Percentiles rank a stretch among this genome's conserved stretches.
These are phyloP conservation scores for Leuciscus waleckii DNA, from an alignment of 2,797 vertebrate genomes.

Conservation along the genomic window DNA sequence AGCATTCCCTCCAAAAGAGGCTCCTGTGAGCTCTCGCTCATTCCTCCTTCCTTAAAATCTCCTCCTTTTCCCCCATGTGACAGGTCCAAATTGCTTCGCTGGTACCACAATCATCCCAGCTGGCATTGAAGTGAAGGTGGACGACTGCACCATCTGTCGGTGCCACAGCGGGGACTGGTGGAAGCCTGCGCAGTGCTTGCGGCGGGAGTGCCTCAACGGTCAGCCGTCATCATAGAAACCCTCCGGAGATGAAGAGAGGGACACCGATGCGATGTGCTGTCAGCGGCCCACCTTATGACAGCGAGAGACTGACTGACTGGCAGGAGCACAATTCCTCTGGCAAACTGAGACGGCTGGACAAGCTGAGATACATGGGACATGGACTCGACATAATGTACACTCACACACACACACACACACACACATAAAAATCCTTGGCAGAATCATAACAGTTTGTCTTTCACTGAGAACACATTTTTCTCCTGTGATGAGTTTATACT, in stretches of 20 bases:
- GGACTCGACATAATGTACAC: conserved; percentile 22
- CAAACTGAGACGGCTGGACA: conserved; percentile 66
- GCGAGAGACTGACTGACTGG: conserved; percentile 74
- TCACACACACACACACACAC: conserved; percentile 5
- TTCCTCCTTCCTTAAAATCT: conserved; percentile 6
- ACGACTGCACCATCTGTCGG: conserved; percentile 99
- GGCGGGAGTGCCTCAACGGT: conserved; percentile 97
- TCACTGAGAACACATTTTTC: conserved; percentile 61
- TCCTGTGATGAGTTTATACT: conserved; percentile 72
- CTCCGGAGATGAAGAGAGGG: conserved; percentile 50
- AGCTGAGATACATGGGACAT: conserved; percentile 57
- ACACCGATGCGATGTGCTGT: conserved; percentile 59
- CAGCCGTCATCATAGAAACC: conserved; percentile 87
- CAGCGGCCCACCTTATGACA: conserved; percentile 70
- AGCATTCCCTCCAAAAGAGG: conserved; percentile 64
- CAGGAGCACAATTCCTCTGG: conserved; percentile 81
- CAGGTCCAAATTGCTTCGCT: conserved; percentile 99
- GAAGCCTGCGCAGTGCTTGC: conserved; percentile 98
- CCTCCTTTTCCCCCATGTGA: conserved; percentile 63
- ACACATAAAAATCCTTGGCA: conserved; percentile 37
- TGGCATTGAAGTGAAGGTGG: conserved; percentile 99
- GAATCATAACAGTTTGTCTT: conserved; percentile 62
- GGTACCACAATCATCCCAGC: conserved; percentile 99
- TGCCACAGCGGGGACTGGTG: conserved; percentile 99
- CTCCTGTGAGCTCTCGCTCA: conserved; percentile 70